Evolutionary conservation across 2,888 invertebrate genomes (phyloP).

Genomic region (Cylindroiulus punctatus): DNA sequence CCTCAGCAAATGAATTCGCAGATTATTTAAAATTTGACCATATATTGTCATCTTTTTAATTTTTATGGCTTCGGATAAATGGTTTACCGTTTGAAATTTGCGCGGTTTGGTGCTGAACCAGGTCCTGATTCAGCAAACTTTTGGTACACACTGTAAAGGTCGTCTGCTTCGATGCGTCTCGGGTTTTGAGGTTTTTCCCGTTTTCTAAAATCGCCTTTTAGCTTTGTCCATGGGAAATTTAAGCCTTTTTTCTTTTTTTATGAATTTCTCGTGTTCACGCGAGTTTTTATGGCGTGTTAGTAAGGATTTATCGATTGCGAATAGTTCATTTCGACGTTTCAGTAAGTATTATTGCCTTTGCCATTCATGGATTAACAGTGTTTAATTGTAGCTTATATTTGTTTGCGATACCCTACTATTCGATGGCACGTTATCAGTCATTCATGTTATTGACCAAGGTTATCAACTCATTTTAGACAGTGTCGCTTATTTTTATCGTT

Average conservation of each 20-base stretch:
- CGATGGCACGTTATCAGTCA: background rate
- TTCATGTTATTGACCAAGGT: background rate
- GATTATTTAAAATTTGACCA: no score
- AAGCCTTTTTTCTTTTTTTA: slow-evolving; percentile 47
- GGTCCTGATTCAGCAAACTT: no score
- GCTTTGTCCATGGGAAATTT: slow-evolving; percentile 24
- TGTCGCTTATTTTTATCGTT: background rate
- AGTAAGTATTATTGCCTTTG: background rate
- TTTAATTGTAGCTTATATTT: background rate
- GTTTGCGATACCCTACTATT: background rate
- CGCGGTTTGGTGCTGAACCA: no score
- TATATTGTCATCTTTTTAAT: no score
- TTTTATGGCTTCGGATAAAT: no score
- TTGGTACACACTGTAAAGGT: background rate
- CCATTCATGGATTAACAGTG: background rate
- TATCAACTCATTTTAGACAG: background rate
- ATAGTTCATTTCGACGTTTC: background rate
- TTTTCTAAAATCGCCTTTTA: slow-evolving; percentile 20
- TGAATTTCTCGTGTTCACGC: slow-evolving; percentile 23
- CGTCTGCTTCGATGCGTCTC: background rate
- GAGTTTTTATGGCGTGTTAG: slow-evolving; percentile 21
- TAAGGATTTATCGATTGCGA: slow-evolving; percentile 37
- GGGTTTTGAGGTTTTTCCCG: background rate
- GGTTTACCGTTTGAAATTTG: no score
- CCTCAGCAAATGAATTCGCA: no score